Evolutionary conservation across 1,140 invertebrate genomes (phyloP).

Genomic region (Drosophila asahinai): DNA sequence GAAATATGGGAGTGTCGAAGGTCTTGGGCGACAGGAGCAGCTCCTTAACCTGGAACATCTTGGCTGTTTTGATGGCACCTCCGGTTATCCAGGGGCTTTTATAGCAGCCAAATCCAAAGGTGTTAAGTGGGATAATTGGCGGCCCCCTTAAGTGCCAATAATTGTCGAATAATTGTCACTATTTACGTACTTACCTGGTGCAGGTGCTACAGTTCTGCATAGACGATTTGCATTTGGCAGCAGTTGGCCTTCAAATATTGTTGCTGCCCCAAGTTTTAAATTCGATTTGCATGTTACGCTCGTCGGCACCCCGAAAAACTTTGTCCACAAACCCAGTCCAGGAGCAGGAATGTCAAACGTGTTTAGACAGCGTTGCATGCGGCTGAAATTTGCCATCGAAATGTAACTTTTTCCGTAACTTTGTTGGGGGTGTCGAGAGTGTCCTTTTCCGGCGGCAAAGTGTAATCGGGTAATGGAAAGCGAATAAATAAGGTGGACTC

Average conservation of each 20-base stretch:
- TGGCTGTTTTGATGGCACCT: background rate
- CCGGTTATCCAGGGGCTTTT: constrained; percentile 18
- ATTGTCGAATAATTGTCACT: constrained; percentile 61
- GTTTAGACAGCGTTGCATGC: constrained; percentile 50
- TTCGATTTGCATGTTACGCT: constrained; percentile 75
- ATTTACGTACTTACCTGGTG: constrained; percentile 27
- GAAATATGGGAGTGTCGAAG: constrained; percentile 55
- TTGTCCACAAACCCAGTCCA: constrained; percentile 41
- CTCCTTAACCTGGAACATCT: constrained; percentile 60
- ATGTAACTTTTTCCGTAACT: constrained; percentile 61
- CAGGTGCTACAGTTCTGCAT: constrained; percentile 62
- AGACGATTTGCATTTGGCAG: constrained; percentile 16
- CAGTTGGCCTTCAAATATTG: constrained; percentile 50
- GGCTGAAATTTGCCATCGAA: constrained; percentile 58
- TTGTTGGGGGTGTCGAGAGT: constrained; percentile 18
- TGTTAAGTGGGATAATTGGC: constrained; percentile 50
- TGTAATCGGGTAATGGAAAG: constrained; percentile 43
- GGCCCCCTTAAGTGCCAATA: constrained; percentile 51
- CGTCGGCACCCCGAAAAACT: constrained; percentile 55
- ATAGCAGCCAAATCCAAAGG: constrained; percentile 21
- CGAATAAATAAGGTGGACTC: constrained; percentile 18
- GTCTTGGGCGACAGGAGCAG: constrained; percentile 43
- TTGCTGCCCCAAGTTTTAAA: constrained; percentile 57
- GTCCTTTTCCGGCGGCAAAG: constrained; percentile 10
- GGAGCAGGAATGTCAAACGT: constrained; percentile 59